phyloP scores from a whole-genome alignment of 2,888 invertebrate species.

The Nomada hirtipes region DNA sequence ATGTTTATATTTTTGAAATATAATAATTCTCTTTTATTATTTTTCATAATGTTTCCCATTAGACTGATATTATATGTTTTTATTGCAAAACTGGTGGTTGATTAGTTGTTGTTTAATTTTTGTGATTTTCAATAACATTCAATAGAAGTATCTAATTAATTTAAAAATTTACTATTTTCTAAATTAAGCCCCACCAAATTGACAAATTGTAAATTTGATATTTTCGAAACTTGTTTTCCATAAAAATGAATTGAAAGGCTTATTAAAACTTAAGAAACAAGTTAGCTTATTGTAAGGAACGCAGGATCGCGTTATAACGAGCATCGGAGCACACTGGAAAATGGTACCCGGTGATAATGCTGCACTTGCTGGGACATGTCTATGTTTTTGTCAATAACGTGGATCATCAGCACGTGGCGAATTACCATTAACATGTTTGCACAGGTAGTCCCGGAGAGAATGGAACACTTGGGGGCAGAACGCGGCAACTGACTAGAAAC shows the following conservation, averaged over 20 bases:
- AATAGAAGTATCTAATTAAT: no score
- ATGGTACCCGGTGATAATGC: slow-evolving; percentile 55
- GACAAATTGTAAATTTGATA: not conserved
- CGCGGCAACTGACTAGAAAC: slow-evolving; percentile 47
- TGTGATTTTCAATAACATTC: no score
- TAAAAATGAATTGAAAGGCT: not conserved
- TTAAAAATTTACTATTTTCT: no score
- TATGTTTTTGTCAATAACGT: slow-evolving; percentile 70
- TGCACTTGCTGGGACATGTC: slow-evolving; percentile 65
- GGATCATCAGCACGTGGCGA: slow-evolving; percentile 60
- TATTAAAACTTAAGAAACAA: not conserved
- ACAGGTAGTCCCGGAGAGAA: slow-evolving; percentile 63
- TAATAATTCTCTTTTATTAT: no score
- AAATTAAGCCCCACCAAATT: not conserved
- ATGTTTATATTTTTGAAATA: no score
- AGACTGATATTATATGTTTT: no score
- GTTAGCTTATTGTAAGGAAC: not conserved
- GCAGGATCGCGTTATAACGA: not conserved
- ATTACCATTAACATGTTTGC: slow-evolving; percentile 70
- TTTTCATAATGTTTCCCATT: no score
- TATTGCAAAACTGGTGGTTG: no score
- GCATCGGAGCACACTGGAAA: slow-evolving; percentile 35
- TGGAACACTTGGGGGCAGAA: slow-evolving; percentile 51
- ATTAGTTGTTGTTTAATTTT: no score
- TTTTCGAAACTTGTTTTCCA: no score